phyloP scores from a whole-genome alignment of 2,113 vertebrate genomes.

The Hyperopisus bebe region DNA sequence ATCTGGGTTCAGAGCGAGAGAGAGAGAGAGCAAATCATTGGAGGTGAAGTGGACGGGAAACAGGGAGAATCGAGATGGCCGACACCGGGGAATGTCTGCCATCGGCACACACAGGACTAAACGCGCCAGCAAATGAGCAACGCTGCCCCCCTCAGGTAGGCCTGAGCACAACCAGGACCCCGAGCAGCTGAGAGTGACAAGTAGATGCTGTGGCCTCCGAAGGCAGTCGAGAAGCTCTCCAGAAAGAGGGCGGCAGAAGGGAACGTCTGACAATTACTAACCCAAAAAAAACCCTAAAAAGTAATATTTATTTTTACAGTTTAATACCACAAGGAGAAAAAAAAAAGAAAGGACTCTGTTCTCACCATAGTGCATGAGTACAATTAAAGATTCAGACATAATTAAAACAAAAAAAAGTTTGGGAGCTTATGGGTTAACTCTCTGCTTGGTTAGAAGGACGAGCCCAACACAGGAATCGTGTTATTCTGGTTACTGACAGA shows the following conservation, averaged over 20 bases:
- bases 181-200: constrained; percentile 24
- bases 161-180: not conserved
- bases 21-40: not conserved
- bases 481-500: not conserved
- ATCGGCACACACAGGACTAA: not conserved
- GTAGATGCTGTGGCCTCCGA: constrained; percentile 38
- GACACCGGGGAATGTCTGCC: not conserved
- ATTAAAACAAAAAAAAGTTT: not conserved
- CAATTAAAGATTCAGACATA: not conserved
- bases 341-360: not conserved
- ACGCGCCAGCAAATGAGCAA: not conserved
- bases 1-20: constrained; percentile 47
- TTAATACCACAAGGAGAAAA: not conserved
- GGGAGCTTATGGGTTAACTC: not conserved
- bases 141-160: not conserved
- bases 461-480: not conserved
- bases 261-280: not conserved
- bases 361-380: not conserved
- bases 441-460: not conserved
- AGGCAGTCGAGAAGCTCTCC: constrained; percentile 33
- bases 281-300: not conserved
- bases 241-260: constrained; percentile 27
- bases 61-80: not conserved
- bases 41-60: not conserved
- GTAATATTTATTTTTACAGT: not conserved